Evolutionary conservation across 2,888 invertebrate genomes (phyloP), one percentile per base, ranked within the genome.

Genomic region (Polyploca ridens): DNA sequence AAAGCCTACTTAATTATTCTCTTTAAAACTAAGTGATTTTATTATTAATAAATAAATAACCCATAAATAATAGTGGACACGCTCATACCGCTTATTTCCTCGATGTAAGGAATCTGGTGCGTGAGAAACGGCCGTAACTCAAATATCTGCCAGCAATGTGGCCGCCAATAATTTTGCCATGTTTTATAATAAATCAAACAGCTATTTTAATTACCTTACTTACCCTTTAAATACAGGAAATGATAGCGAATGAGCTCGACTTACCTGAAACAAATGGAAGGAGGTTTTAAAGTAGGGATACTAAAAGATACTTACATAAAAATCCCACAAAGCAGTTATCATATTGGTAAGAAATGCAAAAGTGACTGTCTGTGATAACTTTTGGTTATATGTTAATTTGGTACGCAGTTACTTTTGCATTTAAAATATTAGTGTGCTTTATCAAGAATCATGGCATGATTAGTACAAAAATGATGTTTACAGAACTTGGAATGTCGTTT

Each of bases 191-290:
- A 68, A 64, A 65, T 58, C 65, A 57, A 66, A 57, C 64, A 78
- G 74, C 63, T 76, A 83, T 78, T 78, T 82, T 80, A 81, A 80
- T 81, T 73, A 58, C 35, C 54, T 44, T 33, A 79, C 78, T 74
- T 66, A 81, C 83, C 72, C 8, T 58, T 54, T 54, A 54, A 19
- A 54, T 54, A 19, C 58, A 14, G 33, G 71, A 66, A 69, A 75
- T 71, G 58, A 44, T 67, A 66, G 66, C 61, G 44, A 64, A 66
- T 67, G 63, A 66, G 67, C 68, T 14, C 7, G 68, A 81, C 88
- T 86, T 88, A 88, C 88, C 88, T 88, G 86, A 62, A 82, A 86
- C 64, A 69, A 77, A 77, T 67, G 72, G 68, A 73, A 66, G 69
- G n/a, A 70, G 59, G 68, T 66, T 72, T 68, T 72, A 46, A 46